Conservation (phyloP, 2,113 vertebrate genomes). For the Macaca fascicularis region T2T-MFA8v1.1 NC_088386.1:83753001-83753500, state of each 20-base stretch:
- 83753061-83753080: background rate
- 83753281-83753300: background rate
- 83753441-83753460: background rate
- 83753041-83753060: background rate
- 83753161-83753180: background rate
- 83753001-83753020: background rate
- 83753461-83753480: background rate
- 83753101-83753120: background rate
- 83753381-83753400: background rate
- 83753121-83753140: background rate
- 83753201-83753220: background rate
- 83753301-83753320: background rate
- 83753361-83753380: too few relatives aligned
- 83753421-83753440: background rate
- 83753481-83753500: background rate
- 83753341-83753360: background rate
- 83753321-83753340: background rate
- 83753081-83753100: background rate
- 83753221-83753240: background rate
- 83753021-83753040: background rate
- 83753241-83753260: background rate
- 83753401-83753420: background rate
- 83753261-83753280: background rate
- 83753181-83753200: background rate
- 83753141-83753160: background rate